These are phyloP conservation scores for Vannuccia rotundouncinata DNA, from an alignment of 2,888 invertebrate genomes.

Conservation along the genomic window DNA sequence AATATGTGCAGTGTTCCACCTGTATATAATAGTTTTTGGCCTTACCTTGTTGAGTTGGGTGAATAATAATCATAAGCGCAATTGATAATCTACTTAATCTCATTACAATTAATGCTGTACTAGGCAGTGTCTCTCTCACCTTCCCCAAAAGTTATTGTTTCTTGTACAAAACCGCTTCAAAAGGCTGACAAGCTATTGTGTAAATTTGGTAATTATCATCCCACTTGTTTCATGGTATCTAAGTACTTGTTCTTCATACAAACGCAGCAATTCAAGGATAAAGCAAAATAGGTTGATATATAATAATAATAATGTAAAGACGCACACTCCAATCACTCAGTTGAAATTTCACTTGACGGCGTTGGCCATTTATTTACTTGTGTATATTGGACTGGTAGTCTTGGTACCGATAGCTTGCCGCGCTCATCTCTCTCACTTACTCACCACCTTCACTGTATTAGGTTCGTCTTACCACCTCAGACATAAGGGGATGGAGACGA, in stretches of 20 bases:
- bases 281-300: too few species aligned
- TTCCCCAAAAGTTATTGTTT: too few species aligned
- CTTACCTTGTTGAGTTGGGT: not conserved
- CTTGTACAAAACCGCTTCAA: not conserved
- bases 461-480: not conserved
- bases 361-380: not conserved
- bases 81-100: too few species aligned
- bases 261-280: not conserved
- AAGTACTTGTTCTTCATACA: conserved; percentile 7
- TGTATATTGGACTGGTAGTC: conserved; percentile 2
- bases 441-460: not conserved
- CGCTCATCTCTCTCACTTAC: not conserved
- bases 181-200: not conserved
- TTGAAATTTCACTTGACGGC: not conserved
- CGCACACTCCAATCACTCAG: not conserved
- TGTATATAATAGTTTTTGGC: conserved; percentile 14
- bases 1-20: too few species aligned
- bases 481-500: not conserved
- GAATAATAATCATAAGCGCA: not conserved
- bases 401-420: not conserved
- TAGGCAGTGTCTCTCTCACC: not conserved
- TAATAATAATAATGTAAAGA: too few species aligned
- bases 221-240: not conserved
- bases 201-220: not conserved
- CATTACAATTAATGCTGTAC: not conserved